Evolutionary conservation across 1,140 invertebrate genomes (phyloP), one percentile per base, ranked within the genome.

Genomic region (Papilio machaon): DNA sequence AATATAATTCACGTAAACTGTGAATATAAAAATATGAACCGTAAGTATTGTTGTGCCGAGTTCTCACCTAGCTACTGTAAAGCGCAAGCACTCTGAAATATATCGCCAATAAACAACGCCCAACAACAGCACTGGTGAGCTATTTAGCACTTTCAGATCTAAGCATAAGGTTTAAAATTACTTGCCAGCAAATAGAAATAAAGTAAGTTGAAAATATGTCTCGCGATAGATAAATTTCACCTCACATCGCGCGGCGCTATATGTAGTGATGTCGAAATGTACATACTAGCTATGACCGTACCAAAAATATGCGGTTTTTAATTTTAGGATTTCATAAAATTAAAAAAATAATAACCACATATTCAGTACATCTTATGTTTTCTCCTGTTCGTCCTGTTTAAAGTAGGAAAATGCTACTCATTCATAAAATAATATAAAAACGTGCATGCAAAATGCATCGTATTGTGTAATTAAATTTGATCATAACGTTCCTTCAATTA

Each of bases 101-200:
- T 86, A 89, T 89, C 83, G 85, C 70, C 84, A 86, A 89, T 89
- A 89, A 89, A 88, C 86, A 84, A 84, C 73, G 38, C 49, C 13
- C 73, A 81, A 77, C 77, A 58, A 67, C 70, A 64, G 0, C n/a
- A 64, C 43, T 6, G 9, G 17, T 58, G 67, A 64, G 17, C 75
- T 52, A 81, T 84, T 82, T 64, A 79, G 35, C 23, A 82, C 84
- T 67, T 60, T 85, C 4, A 7, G 13, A 9, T 74, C 15, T 4
- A 11, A 13, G 54, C 43, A 73, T 73, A 84, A 70, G 64, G 82
- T 77, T 58, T 19, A 80, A n/a, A 77, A 76, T 86, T 70, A 74
- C 30, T 58, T 46, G n/a, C 30, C 23, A 43, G 35, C 46, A 75
- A 81, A 74, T 67, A 79, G 73, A 82, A 85, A 83, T 82, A 74